phyloP scores from a whole-genome alignment of 2,888 invertebrate species.

The Pseudolycoriella hygida region DNA sequence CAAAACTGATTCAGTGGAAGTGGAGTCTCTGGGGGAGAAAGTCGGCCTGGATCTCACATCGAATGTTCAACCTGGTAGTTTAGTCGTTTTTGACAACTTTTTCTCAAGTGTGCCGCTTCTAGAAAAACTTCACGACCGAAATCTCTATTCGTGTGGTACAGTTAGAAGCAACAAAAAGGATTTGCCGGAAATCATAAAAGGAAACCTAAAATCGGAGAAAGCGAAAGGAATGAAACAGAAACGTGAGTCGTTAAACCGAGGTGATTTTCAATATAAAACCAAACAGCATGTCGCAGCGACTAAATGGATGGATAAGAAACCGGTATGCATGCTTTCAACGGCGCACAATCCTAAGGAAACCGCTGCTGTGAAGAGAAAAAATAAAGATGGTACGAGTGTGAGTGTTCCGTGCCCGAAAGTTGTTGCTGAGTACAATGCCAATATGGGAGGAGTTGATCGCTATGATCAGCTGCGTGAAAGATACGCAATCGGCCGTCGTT shows the following conservation, averaged over 20 bases:
- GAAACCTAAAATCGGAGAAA: too few relatives aligned
- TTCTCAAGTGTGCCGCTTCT: too few relatives aligned
- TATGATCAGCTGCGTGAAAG: neutral
- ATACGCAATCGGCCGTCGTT: neutral
- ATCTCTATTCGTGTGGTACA: too few relatives aligned
- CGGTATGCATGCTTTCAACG: neutral
- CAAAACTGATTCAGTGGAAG: too few relatives aligned
- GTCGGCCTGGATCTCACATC: too few relatives aligned
- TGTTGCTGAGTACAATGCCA: neutral
- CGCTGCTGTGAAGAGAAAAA: neutral
- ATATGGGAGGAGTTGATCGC: neutral
- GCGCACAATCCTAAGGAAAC: neutral
- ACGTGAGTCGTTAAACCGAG: neutral
- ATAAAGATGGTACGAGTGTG: neutral
- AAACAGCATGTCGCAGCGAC: neutral
- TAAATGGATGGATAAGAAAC: constrained; percentile 1
- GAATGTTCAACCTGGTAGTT: too few relatives aligned
- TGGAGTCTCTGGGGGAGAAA: too few relatives aligned
- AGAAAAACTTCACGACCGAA: too few relatives aligned
- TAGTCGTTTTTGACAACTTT: too few relatives aligned
- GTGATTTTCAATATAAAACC: neutral
- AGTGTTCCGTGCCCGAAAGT: neutral
- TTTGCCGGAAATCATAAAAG: too few relatives aligned
- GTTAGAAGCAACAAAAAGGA: too few relatives aligned
- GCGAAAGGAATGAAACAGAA: too few relatives aligned